Conservation (phyloP, 2,888 invertebrate genomes). For the Drosophila neotestacea region DNA sequence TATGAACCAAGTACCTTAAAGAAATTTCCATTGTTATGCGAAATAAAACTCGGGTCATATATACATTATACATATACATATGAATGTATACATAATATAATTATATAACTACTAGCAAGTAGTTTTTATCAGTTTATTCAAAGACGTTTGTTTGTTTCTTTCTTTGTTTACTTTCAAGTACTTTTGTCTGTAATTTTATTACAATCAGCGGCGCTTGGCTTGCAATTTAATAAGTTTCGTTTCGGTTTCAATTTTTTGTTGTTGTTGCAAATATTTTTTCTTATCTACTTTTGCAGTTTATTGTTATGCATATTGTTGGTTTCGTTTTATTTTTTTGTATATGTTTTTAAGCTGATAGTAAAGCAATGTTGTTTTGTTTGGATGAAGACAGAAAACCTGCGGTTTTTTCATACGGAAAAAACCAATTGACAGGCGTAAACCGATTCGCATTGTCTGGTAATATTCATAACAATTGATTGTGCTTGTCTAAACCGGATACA, state of each 20-base stretch:
- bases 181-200: conserved; percentile 65
- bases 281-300: conserved; percentile 52
- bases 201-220: conserved; percentile 64
- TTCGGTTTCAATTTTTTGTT: conserved; percentile 33
- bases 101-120: conserved; percentile 26
- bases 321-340: conserved; percentile 13
- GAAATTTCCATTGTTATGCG: conserved; percentile 27
- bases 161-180: conserved; percentile 60
- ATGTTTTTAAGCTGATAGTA: conserved; percentile 36
- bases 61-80: conserved; percentile 15
- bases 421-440: conserved; percentile 10
- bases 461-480: conserved; percentile 6
- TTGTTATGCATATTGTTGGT: conserved; percentile 43
- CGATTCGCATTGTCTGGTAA: conserved; percentile 7
- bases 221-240: conserved; percentile 47
- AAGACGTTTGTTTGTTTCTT: conserved; percentile 64
- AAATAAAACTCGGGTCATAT: conserved; percentile 50
- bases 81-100: conserved; percentile 21
- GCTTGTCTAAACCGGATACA: conserved; percentile 10
- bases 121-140: conserved; percentile 60
- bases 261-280: conserved; percentile 31
- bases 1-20: conserved; percentile 39
- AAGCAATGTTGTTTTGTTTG: conserved; percentile 40
- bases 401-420: conserved; percentile 17
- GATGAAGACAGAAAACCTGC: conserved; percentile 38